Conservation (phyloP, 92 coral and sea anemone genomes). For the Zoanthus gigantus region DNA sequence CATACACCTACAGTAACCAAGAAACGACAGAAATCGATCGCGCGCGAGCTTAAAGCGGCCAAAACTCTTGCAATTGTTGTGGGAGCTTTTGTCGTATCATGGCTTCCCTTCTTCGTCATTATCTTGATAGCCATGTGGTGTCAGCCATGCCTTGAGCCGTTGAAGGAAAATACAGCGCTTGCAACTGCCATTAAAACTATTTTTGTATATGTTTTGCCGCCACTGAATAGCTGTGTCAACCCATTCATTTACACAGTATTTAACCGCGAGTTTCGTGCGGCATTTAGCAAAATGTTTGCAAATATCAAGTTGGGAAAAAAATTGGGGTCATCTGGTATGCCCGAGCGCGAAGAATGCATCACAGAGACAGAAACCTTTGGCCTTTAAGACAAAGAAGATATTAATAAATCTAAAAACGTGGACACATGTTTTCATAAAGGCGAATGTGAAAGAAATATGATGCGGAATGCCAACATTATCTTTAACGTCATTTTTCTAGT, state of each 20-base stretch:
- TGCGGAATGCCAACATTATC: background rate
- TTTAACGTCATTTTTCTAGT: too few species aligned
- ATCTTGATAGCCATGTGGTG: constrained; percentile 41
- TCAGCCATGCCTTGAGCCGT: constrained; percentile 8
- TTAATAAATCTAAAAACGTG: background rate
- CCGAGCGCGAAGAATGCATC: background rate
- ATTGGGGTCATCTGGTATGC: background rate
- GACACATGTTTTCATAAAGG: background rate
- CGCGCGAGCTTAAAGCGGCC: constrained; percentile 37
- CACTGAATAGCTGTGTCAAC: constrained; percentile 43
- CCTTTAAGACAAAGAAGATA: background rate
- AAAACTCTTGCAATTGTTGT: constrained; percentile 48
- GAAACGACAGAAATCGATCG: constrained; percentile 21
- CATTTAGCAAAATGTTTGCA: constrained; percentile 40
- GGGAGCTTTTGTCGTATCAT: constrained; percentile 40
- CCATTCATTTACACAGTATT: constrained; percentile 35
- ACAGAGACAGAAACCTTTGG: constrained; percentile 46
- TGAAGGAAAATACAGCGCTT: constrained; percentile 10
- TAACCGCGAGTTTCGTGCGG: constrained; percentile 36
- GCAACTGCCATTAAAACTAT: constrained; percentile 29
- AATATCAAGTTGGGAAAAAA: constrained; percentile 15
- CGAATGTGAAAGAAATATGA: background rate
- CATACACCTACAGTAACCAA: constrained; percentile 11
- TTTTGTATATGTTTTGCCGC: constrained; percentile 40
- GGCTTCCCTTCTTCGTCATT: constrained; percentile 35